Evolutionary conservation across 1,140 invertebrate genomes (phyloP), one percentile per base, ranked within the genome.

Genomic region (Thaumatotibia leucotreta): DNA sequence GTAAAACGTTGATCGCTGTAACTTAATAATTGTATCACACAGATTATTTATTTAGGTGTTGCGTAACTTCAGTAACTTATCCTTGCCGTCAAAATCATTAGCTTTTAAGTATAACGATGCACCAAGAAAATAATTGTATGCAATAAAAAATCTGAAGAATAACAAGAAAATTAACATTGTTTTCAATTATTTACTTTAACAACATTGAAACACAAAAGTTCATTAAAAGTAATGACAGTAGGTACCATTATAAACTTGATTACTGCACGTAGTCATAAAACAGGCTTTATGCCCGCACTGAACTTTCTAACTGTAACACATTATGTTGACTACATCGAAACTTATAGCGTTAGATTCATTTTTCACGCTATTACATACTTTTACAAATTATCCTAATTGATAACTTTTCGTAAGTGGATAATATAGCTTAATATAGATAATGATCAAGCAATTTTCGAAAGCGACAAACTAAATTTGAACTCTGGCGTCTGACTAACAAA

Each of bases 191-290:
- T 20, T 45, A 45, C 39, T 17, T 14, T 58, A n/a, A 14, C 23
- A 27, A 27, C 23, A 58, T 14, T 58, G 52, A 27, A 58, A 58
- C 23, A 31, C 11, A 4, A 58, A 58, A 58, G 52, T 14, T 58
- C 24, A 29, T 58, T 58, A 14, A 58, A 58, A 58, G 24, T 27
- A 58, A 58, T 58, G 52, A n/a, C 24, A 58, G 23, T 58, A 58
- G n/a, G 52, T 29, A 58, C 23, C 52, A 58, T 58, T 58, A 58
- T 58, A 58, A 29, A 58, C 52, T 58, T 58, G 52, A 58, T 58
- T 58, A 58, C 50, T 29, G 52, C 24, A 58, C 52, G 24, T 54
- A 54, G 50, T 27, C 50, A 54, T 54, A 54, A 54, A 54, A 54
- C 22, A 24, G 50, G 50, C 22, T 54, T 54, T 54, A 54, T 54